Conservation (phyloP, 2,113 vertebrate species). For the Protobothrops mucrosquamatus region DNA sequence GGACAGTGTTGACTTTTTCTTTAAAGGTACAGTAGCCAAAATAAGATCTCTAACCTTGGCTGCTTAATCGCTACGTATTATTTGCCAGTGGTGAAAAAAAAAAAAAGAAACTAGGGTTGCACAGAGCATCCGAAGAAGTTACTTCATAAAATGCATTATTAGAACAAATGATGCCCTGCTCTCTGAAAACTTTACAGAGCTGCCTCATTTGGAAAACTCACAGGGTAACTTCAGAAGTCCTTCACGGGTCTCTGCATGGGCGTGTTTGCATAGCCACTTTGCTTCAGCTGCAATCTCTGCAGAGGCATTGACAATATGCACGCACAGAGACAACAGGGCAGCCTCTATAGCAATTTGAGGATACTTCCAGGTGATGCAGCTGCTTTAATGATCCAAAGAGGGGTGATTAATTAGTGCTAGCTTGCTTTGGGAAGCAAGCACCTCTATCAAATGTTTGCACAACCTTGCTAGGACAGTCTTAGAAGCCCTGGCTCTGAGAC, state of each 20-base stretch:
- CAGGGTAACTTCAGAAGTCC: not conserved
- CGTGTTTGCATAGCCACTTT: not conserved
- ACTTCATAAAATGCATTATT: not conserved
- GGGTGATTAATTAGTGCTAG: not conserved
- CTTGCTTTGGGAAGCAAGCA: not conserved
- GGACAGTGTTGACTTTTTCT: not conserved
- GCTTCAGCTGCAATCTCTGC: not conserved
- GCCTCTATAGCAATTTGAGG: not conserved
- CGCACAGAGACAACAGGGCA: not conserved
- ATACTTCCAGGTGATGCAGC: not conserved
- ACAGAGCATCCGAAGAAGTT: not conserved
- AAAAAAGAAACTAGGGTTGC: not conserved
- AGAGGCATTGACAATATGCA: not conserved
- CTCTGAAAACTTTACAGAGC: not conserved
- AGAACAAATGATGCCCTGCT: not conserved
- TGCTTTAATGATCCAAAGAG: not conserved
- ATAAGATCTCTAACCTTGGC: not conserved
- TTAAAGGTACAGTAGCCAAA: conserved; percentile 31
- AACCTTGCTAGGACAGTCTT: not conserved
- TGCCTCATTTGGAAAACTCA: not conserved
- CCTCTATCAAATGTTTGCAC: not conserved
- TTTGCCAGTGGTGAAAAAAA: not conserved
- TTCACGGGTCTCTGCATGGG: not conserved
- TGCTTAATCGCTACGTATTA: not conserved
- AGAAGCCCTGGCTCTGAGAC: not conserved